These are phyloP conservation scores for Dryoscopus gambensis DNA, from an alignment of 2,113 vertebrate species.

Conservation along the genomic window DNA sequence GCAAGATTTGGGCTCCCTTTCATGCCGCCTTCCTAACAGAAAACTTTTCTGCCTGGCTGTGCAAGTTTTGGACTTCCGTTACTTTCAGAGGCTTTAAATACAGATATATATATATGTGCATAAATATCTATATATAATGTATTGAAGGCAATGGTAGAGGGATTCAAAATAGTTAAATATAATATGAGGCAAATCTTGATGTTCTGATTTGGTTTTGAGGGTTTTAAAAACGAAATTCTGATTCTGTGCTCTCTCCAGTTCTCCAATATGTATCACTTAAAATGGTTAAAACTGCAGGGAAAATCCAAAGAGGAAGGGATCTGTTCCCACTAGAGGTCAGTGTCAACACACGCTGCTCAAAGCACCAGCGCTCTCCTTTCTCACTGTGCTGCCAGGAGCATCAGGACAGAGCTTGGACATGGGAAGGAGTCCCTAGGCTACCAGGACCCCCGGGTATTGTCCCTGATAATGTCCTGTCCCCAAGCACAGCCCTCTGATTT, in stretches of 20 bases:
- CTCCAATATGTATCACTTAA: neutral
- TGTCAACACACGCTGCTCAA: neutral
- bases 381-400: neutral
- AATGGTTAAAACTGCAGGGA: neutral
- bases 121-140: neutral
- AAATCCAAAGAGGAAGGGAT: neutral
- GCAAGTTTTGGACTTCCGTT: neutral
- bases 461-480: neutral
- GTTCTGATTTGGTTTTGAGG: neutral
- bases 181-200: neutral
- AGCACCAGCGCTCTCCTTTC: neutral
- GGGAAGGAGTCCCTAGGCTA: neutral
- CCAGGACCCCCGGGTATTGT: neutral
- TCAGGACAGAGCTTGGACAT: neutral
- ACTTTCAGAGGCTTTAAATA: neutral
- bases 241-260: neutral
- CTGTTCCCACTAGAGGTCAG: conserved; percentile 43
- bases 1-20: neutral
- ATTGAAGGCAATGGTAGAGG: neutral
- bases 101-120: neutral
- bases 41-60: neutral
- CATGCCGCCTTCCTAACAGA: neutral
- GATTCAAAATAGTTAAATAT: neutral
- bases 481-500: neutral
- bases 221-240: neutral